phyloP scores from a whole-genome alignment of 2,797 vertebrate species.

The Tympanoctomys barrerae region DNA sequence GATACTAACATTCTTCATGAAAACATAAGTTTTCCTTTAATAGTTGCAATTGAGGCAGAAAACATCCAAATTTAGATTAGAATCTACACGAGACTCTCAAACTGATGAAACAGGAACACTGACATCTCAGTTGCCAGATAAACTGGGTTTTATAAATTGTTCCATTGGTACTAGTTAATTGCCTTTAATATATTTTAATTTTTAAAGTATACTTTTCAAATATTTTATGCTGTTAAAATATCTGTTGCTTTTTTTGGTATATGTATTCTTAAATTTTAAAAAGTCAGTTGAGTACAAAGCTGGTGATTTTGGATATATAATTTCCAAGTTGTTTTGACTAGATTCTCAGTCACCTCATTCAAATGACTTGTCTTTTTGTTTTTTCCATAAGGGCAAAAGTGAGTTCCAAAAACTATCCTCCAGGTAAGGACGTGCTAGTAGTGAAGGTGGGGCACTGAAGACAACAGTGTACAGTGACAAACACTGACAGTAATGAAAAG shows the following conservation, averaged over 20 bases:
- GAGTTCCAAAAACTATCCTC: background rate
- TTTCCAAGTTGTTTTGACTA: constrained; percentile 56
- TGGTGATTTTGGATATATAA: constrained; percentile 70
- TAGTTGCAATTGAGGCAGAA: constrained; percentile 60
- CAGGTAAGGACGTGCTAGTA: background rate
- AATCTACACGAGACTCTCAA: background rate
- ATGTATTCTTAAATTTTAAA: constrained; percentile 75
- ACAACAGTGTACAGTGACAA: constrained; percentile 26
- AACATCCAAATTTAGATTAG: constrained; percentile 55
- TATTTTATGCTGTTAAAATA: constrained; percentile 78
- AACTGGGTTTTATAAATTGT: constrained; percentile 64
- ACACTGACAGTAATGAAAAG: constrained; percentile 70
- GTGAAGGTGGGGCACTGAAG: background rate
- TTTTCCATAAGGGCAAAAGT: background rate
- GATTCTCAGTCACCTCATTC: background rate
- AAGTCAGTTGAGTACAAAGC: constrained; percentile 73
- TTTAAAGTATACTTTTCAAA: constrained; percentile 48
- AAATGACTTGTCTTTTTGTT: constrained; percentile 34
- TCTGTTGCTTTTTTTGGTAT: constrained; percentile 77
- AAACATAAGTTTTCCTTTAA: constrained; percentile 45
- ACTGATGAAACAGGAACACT: constrained; percentile 56
- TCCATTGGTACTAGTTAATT: constrained; percentile 36
- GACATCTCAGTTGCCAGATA: constrained; percentile 47
- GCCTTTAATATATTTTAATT: constrained; percentile 65
- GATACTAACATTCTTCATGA: constrained; percentile 58